Percentiles rank a stretch among this genome's conserved stretches.
phyloP scores from a whole-genome alignment of 2,797 vertebrate genomes.

The Falco naumanni region DNA sequence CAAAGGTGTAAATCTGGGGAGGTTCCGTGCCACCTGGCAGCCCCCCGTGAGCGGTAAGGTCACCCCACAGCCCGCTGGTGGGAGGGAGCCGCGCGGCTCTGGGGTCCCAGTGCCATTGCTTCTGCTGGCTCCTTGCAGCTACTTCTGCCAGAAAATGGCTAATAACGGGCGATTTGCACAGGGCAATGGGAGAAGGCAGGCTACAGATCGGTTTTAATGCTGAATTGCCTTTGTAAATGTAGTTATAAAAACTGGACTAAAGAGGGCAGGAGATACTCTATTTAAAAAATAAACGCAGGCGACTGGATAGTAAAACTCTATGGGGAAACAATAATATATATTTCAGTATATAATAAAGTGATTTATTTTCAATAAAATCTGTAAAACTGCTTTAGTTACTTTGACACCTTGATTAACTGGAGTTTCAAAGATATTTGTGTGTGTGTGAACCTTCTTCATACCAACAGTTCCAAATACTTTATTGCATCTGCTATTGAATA shows the following conservation, averaged over 20 bases:
- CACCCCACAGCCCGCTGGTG: conserved; percentile 78
- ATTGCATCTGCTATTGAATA: conserved; percentile 66
- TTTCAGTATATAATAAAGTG: conserved; percentile 76
- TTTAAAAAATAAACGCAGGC: conserved; percentile 62
- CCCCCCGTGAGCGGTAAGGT: conserved; percentile 73
- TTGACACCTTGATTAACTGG: conserved; percentile 79
- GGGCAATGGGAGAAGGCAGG: conserved; percentile 73
- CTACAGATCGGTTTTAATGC: conserved; percentile 34
- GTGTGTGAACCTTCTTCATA: conserved; percentile 54
- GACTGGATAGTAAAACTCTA: conserved; percentile 54
- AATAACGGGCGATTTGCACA: conserved; percentile 81
- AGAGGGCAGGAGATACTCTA: conserved; percentile 86
- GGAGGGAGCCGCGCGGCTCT: conserved; percentile 77
- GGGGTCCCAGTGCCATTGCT: conserved; percentile 85
- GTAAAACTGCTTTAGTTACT: conserved; percentile 78
- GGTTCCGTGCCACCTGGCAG: conserved; percentile 66
- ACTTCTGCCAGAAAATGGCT: conserved; percentile 79
- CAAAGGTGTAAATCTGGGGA: conserved; percentile 40
- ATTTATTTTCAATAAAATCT: conserved; percentile 81
- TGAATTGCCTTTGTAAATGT: conserved; percentile 75
- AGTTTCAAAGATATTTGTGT: conserved; percentile 73
- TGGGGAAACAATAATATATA: conserved; percentile 72
- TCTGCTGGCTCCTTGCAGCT: conserved; percentile 83
- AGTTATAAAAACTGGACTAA: conserved; percentile 84
- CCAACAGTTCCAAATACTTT: conserved; percentile 57